Evolutionary conservation across 2,797 vertebrate species (phyloP), one percentile per base, ranked within the genome.

Genomic region (Myoxocephalus aenaeus): DNA sequence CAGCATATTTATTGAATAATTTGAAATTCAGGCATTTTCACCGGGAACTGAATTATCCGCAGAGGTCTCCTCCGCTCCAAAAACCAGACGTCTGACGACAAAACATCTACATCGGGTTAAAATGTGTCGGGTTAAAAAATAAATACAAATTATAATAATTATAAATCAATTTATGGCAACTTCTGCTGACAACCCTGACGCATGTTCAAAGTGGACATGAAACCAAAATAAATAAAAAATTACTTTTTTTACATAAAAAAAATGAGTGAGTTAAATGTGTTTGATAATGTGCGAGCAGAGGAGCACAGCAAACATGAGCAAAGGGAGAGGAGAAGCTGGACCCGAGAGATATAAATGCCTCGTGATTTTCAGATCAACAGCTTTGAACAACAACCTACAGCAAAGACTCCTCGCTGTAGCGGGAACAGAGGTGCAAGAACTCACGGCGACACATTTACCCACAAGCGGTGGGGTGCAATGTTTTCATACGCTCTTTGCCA

Each of bases 381-480:
- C 14, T 70, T 48, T 18, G 29, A 22, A 54, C 15, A 18, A 3
- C 42, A 42, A 13, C n/a, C n/a, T 22, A 54, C 15, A 18, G 5
- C 44, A 42, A 13, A 25, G 15, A 54, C 27, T 38, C 50, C 46
- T 58, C 25, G 50, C 46, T 27, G 25, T 27, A 27, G 25, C 25
- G 50, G 12, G 3, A n/a, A 48, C 22, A 40, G 7, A 67, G 40
- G 61, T 50, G 44, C 27, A 50, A 22, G 65, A 78, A 73, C 42
- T 75, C 53, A 54, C 44, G 66, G 14, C 36, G 76, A 65, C 67
- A 63, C 65, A 70, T 89, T 69, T 58, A 78, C 22, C 65, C 17
- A 68, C 42, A 62, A 70, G 57, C 22, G 10, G 53, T 67, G 75
- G 65, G 72, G 38, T 50, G 36, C 17, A 34, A 68, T 70, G 56